Base-by-base conservation (phyloP, 2,888 invertebrate genomes). In the Papilio gigon region DNA sequence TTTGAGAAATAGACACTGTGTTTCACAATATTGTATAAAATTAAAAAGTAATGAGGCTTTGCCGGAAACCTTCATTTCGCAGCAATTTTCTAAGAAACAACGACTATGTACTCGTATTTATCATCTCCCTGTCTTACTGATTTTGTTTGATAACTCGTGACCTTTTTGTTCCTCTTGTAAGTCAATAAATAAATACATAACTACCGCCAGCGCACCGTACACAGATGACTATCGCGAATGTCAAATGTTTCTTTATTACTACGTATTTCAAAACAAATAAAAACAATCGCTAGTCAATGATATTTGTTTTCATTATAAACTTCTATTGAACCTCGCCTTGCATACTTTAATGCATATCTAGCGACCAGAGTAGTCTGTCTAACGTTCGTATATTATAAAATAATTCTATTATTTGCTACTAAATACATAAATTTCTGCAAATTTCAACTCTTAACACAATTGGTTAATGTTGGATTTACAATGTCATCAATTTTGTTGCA, bases 401-500 rank as follows among this genome's bases (percentile, higher is more conserved):
- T n/a, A n/a, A n/a, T n/a, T n/a, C n/a, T n/a, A n/a, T 20, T 47
- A 22, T 22, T 22, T 22, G 4, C 22, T 44, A 20, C 22, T 47
- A n/a, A n/a, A n/a, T n/a, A 12, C 12, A 47, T 22, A 22, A 12
- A 42, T 5, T 47, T 40, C 14, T 17, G 44, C 44, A 47, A 47
- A 47, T 47, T 12, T 47, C 12, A 47, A 1, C 22, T 47, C 12
- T 47, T 22, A 9, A 1, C 1, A 4, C 4, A 47, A 12, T 11
- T 0, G 0, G 12, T 4, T 47, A 47, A 47, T 4, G 47, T 47
- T 6, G 0, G 3, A 47, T 22, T 22, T 47, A 47, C 47, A 47
- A 12, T 22, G 12, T n/a, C n/a, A 42, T 0, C 5, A 44, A 8
- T 27, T 71, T 76, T 75, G 68, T 86, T 88, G 6, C 93, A 92